These are phyloP conservation scores for Charadrius vociferus DNA, from an alignment of 2,113 vertebrate genomes.

Conservation along the genomic window DNA sequence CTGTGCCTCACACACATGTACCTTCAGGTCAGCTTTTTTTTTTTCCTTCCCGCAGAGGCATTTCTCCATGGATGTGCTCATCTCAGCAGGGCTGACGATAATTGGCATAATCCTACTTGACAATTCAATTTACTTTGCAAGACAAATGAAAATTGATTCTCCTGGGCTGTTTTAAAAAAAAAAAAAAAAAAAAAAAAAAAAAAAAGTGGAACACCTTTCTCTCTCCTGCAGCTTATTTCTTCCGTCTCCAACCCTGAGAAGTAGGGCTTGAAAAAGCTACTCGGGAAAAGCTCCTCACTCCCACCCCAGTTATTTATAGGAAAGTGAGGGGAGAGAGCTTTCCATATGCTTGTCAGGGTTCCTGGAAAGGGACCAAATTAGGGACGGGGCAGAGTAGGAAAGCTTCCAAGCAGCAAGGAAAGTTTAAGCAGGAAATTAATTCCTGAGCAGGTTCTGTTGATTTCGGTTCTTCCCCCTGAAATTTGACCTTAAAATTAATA, in stretches of 20 bases:
- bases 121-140: neutral
- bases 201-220: neutral
- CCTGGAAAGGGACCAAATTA: neutral
- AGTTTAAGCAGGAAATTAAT: constrained; percentile 50
- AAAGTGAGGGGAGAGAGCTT: neutral
- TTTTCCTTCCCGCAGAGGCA: neutral
- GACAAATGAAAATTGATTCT: neutral
- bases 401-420: neutral
- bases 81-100: neutral
- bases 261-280: neutral
- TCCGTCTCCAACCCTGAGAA: neutral
- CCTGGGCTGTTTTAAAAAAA: neutral
- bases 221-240: neutral
- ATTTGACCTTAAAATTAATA: neutral
- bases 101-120: neutral
- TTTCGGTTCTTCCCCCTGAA: neutral
- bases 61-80: neutral
- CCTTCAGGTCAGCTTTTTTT: neutral
- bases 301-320: constrained; percentile 22
- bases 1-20: neutral
- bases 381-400: neutral
- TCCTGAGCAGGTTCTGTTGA: neutral
- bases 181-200: no score
- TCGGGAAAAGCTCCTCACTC: constrained; percentile 9
- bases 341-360: neutral